Percentiles rank a stretch among this genome's conserved stretches.
Evolutionary conservation across 2,113 vertebrate genomes (phyloP).

Genomic region (Gobiocypris rarus): DNA sequence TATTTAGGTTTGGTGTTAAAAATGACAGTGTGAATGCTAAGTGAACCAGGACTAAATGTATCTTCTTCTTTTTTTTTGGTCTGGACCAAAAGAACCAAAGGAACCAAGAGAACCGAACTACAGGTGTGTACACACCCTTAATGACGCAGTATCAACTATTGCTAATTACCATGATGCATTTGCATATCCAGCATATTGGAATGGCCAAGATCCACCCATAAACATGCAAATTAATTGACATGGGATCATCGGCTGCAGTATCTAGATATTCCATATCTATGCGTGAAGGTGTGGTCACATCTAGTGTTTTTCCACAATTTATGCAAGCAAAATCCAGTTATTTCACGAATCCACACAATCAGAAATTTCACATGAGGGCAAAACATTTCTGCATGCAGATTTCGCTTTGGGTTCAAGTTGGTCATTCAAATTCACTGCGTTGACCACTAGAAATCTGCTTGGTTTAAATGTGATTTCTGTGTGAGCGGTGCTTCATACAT

Average conservation of each 20-base stretch:
- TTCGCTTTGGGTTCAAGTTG: background rate
- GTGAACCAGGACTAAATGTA: no score
- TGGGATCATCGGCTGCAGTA: background rate
- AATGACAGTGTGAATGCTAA: no score
- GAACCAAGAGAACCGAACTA: no score
- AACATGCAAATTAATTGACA: background rate
- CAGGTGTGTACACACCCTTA: no score
- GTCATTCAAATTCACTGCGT: background rate
- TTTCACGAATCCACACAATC: background rate
- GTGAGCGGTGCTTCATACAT: background rate
- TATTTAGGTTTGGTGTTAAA: no score
- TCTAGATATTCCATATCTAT: constrained; percentile 16
- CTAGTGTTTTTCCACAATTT: background rate
- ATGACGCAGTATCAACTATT: background rate
- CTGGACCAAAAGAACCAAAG: no score
- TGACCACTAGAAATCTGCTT: background rate
- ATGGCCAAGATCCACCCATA: background rate
- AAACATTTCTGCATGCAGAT: background rate
- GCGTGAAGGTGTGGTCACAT: background rate
- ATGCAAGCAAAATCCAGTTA: background rate
- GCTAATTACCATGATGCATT: background rate
- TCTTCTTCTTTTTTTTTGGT: no score
- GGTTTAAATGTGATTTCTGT: background rate
- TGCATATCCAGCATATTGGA: background rate
- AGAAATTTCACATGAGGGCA: background rate